These are phyloP conservation scores for Oreortyx pictus DNA, from an alignment of 2,797 vertebrate genomes.

Conservation along the genomic window DNA sequence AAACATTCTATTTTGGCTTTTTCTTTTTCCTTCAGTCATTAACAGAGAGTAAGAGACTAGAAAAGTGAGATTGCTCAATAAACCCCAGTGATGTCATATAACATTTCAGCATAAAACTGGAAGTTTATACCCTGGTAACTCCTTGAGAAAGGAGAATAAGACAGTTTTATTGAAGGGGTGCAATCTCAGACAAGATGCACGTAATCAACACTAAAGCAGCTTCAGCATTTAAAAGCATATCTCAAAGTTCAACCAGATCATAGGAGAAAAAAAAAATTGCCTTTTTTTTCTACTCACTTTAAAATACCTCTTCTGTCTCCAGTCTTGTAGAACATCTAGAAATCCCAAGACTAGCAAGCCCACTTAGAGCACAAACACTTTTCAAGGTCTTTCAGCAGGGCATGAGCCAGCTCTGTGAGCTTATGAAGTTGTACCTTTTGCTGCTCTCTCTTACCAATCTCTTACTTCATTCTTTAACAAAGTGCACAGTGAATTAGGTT, in stretches of 20 bases:
- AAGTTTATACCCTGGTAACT: background rate
- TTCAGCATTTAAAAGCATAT: background rate
- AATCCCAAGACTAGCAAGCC: background rate
- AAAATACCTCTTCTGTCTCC: background rate
- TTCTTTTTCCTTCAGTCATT: background rate
- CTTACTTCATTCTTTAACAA: background rate
- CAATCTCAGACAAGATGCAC: background rate
- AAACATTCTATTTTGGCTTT: slow-evolving; percentile 5
- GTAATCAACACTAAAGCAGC: background rate
- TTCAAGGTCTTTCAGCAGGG: background rate
- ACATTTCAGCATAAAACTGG: background rate
- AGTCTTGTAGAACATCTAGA: background rate
- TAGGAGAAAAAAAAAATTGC: background rate
- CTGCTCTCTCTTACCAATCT: background rate
- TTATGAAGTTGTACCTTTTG: background rate
- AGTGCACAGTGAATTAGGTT: background rate
- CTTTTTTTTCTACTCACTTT: background rate
- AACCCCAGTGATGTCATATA: background rate
- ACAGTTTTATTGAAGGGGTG: background rate
- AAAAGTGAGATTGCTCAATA: background rate
- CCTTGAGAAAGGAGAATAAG: background rate
- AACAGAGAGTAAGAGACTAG: background rate
- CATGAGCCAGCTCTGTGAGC: background rate
- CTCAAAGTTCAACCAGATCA: background rate
- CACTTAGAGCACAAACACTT: background rate